Base-by-base conservation (phyloP, 2,113 vertebrate species). In the Tyrannus savana region DNA sequence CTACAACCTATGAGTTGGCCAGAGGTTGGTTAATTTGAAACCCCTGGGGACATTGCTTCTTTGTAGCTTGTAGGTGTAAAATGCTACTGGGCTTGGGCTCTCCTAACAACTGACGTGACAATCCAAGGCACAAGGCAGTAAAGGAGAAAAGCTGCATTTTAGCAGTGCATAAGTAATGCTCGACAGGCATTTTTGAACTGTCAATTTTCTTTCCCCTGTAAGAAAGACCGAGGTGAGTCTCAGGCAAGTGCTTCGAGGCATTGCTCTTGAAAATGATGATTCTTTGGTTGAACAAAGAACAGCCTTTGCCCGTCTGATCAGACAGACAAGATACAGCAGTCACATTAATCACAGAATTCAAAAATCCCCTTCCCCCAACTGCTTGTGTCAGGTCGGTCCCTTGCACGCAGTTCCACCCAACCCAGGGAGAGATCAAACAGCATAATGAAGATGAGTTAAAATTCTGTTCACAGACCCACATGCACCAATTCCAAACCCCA, bases 381-480 rank as follows among this genome's bases (percentile, higher is more conserved):
- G 2, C 62, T 76, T 5, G 5, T n/a, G 11, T 64, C 1, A 3
- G 31, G 67, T n/a, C 2, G 1, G 59, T 42, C 25, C 47, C n/a
- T 80, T 86, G 66, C 28, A 69, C 0, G 0, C 37, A n/a, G 72
- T 75, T 89, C 66, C 27, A 28, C 47, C 74, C 69, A 75, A 17
- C 37, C 35, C 88, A 74, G 74, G 39, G 47, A n/a, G 60, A 95
- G 84, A 93, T 96, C 76, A 90, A 90, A 92, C 69, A 90, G 55
- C 83, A 87, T 37, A 64, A 72, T 0, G 22, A 76, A 81, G 83
- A 93, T 31, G 83, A 93, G 79, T 92, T 96, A 84, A 78, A 93
- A 90, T 88, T 96, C 92, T 84, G 47, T 69, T 92, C 90, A 60
- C 73, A 85, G 74, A 80, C 56, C 49, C 71, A 52, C 41, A 33